Base-by-base conservation (phyloP, 2,113 vertebrate genomes). In the Perognathus longimembris region DNA sequence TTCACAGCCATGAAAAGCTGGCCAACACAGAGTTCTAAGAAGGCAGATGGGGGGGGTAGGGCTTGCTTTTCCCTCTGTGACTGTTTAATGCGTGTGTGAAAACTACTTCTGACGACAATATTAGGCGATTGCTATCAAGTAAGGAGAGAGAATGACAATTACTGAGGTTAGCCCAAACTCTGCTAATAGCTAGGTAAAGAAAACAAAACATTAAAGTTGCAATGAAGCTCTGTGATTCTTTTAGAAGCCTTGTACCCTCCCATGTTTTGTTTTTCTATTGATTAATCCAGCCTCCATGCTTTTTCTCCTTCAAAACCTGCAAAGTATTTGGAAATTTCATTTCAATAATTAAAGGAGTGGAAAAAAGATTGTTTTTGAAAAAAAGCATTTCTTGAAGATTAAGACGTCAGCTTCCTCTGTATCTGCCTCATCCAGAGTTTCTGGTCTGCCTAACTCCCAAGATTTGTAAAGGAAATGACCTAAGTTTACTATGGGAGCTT, bases 401-500 rank as follows among this genome's bases (percentile, higher is more conserved):
- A 71, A 71, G 75, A 34, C 78, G 82, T 78, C 93, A 89, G 30
- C 94, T 96, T 95, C 86, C 92, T 96, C 95, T 42, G 7, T 91
- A 88, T 95, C 92, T 95, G 92, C 81, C 89, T 70, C 85, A 0
- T 88, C 45, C 76, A 75, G 95, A 93, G 90, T 81, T 93, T 20
- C 75, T 76, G 42, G n/a, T 84, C 91, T 36, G 45, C 94, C 94
- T 69, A 88, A 64, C 90, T 96, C 74, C 77, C 96, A 95, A 96
- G 91, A 96, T 94, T 95, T 95, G 93, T 89, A n/a, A n/a, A 97
- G 97, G 97, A 98, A 97, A 97, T 96, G 97, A 97, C 94, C 94
- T 97, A 95, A 97, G 93, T 78, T 90, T 75, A 81, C 95, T 85
- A 79, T 89, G 54, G 54, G 54, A 93, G 92, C 92, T 97, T 96